These are phyloP conservation scores for Parthenolecanium corni DNA, from an alignment of 2,888 invertebrate genomes.

Conservation along the genomic window DNA sequence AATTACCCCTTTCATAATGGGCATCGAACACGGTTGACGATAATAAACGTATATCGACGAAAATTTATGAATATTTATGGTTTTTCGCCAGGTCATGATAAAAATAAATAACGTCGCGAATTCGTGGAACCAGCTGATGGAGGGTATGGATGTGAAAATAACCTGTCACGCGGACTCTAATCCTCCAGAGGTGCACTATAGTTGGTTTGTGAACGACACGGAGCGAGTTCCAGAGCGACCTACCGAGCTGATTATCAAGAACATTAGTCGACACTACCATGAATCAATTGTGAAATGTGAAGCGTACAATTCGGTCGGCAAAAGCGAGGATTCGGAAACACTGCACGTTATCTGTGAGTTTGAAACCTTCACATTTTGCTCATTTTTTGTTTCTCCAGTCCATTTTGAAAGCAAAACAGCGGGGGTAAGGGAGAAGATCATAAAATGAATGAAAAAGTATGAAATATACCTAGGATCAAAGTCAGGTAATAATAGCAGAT, in stretches of 20 bases:
- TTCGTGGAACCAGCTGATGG: conserved; percentile 42
- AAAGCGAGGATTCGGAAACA: conserved; percentile 73
- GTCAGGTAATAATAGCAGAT: too few species aligned
- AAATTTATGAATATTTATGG: not conserved
- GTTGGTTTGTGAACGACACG: conserved; percentile 74
- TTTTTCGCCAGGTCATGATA: conserved; percentile 49
- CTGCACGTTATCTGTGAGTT: conserved; percentile 84
- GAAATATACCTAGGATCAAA: too few species aligned
- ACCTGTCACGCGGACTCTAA: conserved; percentile 78
- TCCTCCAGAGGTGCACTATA: conserved; percentile 70
- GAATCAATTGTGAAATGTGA: conserved; percentile 82
- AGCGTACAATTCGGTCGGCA: conserved; percentile 81
- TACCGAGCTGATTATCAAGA: conserved; percentile 64
- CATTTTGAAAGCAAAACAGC: too few species aligned
- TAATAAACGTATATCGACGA: too few species aligned
- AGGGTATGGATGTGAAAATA: conserved; percentile 69
- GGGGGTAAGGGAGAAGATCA: too few species aligned
- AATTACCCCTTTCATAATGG: too few species aligned
- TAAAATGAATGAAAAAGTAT: too few species aligned
- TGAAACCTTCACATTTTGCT: too few species aligned
- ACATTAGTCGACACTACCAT: conserved; percentile 70
- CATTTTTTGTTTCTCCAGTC: too few species aligned
- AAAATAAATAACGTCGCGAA: conserved; percentile 43
- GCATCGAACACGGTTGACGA: too few species aligned
- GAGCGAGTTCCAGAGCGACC: conserved; percentile 63